These are phyloP conservation scores for Lerista edwardsae DNA, from an alignment of 2,797 vertebrate genomes.

Conservation along the genomic window DNA sequence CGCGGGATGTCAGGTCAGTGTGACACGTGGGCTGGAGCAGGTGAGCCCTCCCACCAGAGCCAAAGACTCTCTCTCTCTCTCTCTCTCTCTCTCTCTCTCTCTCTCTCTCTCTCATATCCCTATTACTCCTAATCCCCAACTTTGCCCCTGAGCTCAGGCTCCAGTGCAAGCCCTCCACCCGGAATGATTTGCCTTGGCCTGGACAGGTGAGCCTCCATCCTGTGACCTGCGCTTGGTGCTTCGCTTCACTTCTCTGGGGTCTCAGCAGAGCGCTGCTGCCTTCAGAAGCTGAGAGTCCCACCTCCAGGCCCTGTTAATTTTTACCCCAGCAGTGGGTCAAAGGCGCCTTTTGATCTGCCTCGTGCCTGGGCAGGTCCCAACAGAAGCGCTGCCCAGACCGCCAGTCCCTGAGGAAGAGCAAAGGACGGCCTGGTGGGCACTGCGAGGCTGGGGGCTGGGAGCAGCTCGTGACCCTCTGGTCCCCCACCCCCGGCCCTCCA, in stretches of 20 bases:
- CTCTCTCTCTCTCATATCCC: background rate
- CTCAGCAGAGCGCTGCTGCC: background rate
- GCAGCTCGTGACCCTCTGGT: too few species aligned
- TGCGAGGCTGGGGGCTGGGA: too few species aligned
- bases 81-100: too few species aligned
- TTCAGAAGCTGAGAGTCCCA: background rate
- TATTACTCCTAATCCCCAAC: constrained; percentile 42
- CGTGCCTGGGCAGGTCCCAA: background rate
- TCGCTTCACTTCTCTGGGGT: background rate
- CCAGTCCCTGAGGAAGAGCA: too few species aligned
- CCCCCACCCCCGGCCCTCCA: too few species aligned
- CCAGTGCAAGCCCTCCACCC: constrained; percentile 5
- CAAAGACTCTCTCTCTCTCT: too few species aligned
- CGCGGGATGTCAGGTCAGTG: too few species aligned
- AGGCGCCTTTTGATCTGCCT: background rate
- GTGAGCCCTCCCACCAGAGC: background rate
- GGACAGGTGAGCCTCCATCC: background rate
- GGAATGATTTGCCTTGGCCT: background rate
- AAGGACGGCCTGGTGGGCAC: too few species aligned
- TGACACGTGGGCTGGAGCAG: too few species aligned
- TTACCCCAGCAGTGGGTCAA: constrained; percentile 15
- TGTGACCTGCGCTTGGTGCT: background rate
- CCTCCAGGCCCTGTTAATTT: constrained; percentile 7
- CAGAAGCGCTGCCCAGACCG: background rate
- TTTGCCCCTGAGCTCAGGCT: accelerated